Conservation (phyloP, 2,888 invertebrate species). For the Meteorus cinctellus region DNA sequence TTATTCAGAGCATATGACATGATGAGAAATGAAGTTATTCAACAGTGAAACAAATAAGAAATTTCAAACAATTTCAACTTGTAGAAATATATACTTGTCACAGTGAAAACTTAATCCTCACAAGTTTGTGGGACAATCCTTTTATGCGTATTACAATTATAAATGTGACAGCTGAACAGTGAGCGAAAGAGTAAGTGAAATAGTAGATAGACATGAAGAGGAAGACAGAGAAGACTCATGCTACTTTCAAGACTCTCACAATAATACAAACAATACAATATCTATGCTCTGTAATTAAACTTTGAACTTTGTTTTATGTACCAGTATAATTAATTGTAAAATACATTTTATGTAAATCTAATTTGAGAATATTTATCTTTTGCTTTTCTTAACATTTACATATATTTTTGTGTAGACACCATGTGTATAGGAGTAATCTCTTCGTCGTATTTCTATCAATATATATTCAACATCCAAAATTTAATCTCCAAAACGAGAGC, state of each 20-base stretch:
- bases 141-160: conserved; percentile 71
- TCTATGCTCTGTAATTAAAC: not conserved
- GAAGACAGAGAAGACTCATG: not conserved
- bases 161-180: conserved; percentile 57
- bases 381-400: no score
- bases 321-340: not conserved
- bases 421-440: no score
- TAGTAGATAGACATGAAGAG: no score
- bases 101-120: conserved; percentile 71
- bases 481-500: not conserved
- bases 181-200: not conserved
- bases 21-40: no score
- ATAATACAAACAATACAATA: conserved; percentile 5
- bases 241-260: not conserved
- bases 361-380: no score
- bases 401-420: no score
- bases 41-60: no score
- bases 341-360: no score
- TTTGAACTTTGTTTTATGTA: not conserved
- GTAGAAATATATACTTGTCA: conserved; percentile 58
- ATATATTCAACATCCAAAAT: not conserved
- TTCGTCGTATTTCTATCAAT: no score
- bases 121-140: conserved; percentile 73
- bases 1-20: no score
- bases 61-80: no score